Base-by-base conservation (phyloP, 2,113 vertebrate species). In the Narcine bancroftii region DNA sequence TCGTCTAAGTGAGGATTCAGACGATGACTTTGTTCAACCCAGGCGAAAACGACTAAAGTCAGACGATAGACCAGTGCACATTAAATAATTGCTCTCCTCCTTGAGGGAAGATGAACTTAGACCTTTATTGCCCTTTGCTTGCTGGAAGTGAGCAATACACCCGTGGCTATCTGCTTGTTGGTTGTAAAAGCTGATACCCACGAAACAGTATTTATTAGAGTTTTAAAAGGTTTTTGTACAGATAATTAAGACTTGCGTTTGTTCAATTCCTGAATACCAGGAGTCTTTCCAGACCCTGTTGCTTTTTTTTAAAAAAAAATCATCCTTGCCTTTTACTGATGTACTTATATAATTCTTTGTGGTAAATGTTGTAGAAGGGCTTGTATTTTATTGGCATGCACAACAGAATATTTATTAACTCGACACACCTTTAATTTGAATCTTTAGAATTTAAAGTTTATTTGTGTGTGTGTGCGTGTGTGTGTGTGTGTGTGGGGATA, bases 31-130 rank as follows among this genome's bases (percentile, higher is more conserved):
- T 95, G 94, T 98, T 96, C 98, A 99, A 77, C 99, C 98, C 5
- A 96, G 97, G 94, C 97, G 98, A 94, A 99, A 99, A 94, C 97
- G 98, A 69, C 98, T 99, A 98, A 99, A 99, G 97, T 96, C 96
- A 29, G 98, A 98, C 9, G 98, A 99, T 92, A 98, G 97, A 94
- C 94, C 96, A 63, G 92, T 99, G 93, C 98, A 99, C 96, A 98
- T 99, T 96, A 99, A 99, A 95, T 99, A 95, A 97, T 94, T 93
- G 94, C 94, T 94, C 92, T 95, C 94, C 94, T 95, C 26, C 45
- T 91, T 69, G 63, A 33, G 89, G 65, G 63, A 71, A 69, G 65
- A 91, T 91, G 89, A 91, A 91, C 89, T 91, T 69, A 69, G 89
- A 91, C 39, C 19, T 69, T 63, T 71, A 33, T 69, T 19, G 33